Conservation (phyloP, 2,888 invertebrate genomes). For the Listrodromus nycthemerus region DNA sequence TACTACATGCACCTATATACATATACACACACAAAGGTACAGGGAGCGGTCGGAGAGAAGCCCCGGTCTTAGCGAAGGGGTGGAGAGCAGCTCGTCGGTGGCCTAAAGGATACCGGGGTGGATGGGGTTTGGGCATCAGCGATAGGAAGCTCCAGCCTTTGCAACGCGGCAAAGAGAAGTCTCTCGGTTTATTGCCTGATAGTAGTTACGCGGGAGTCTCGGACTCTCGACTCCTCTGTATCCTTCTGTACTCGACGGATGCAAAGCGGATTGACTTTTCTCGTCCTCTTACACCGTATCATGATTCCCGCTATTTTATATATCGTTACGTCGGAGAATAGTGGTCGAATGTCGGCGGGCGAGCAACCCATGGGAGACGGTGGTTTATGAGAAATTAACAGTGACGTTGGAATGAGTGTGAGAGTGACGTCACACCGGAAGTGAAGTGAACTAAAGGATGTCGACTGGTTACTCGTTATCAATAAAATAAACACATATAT, state of each 20-base stretch:
- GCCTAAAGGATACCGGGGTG: conserved; percentile 58
- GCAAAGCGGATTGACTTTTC: conserved; percentile 67
- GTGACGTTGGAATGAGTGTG: too few species aligned
- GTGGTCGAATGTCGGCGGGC: neutral
- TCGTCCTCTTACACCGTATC: conserved; percentile 24
- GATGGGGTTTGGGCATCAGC: conserved; percentile 70
- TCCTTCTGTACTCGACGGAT: conserved; percentile 18
- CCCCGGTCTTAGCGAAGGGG: conserved; percentile 41
- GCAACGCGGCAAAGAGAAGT: conserved; percentile 72
- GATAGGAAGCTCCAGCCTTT: conserved; percentile 69
- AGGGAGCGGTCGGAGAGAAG: conserved; percentile 32
- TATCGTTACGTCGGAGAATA: neutral
- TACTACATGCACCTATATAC: conserved; percentile 16
- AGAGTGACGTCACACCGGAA: too few species aligned
- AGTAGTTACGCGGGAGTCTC: conserved; percentile 55
- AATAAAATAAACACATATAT: neutral
- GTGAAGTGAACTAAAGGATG: too few species aligned
- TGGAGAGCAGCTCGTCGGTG: conserved; percentile 30
- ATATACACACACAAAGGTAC: conserved; percentile 21
- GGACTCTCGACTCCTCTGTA: conserved; percentile 53
- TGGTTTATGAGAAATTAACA: neutral
- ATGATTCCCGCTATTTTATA: conserved; percentile 36
- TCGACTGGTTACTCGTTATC: neutral
- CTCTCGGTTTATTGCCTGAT: conserved; percentile 73
- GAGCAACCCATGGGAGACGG: neutral